Base-by-base conservation (phyloP, 1,140 invertebrate species). In the Araneus ventricosus region DNA sequence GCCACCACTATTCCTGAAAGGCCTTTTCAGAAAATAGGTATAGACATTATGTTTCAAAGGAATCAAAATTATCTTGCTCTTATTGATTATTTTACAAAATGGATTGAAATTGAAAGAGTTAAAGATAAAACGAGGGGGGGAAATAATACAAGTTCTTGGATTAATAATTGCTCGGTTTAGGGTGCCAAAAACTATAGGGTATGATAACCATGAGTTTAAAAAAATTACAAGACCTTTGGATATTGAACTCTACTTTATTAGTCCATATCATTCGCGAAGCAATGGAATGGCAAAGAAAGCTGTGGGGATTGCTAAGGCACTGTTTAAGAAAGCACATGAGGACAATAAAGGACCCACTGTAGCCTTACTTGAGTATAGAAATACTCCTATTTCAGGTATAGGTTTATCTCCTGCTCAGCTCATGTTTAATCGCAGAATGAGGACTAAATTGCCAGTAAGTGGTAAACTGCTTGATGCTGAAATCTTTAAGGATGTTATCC, bases 361-460 rank as follows among this genome's bases (percentile, higher is more conserved):
- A 52, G 88, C n/a, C 14, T n/a, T 91, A 2, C 45, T 91, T 70
- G 89, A 91, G 59, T 91, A 84, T 82, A 80, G 89, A 37, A 91
- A 91, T 34, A 59, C 39, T 59, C 70, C 45, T 17, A 82, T 84
- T 39, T 79, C 88, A 75, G 63, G 63, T 14, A 27, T 75, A 20
- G 41, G 39, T 75, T 75, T 89, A 75, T 75, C 67, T 45, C 63
- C 61, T 75, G 63, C 88, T n/a, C 39, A 75, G 5, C 22, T 75
- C 24, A 37, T 79, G 37, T 89, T 37, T 79, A 39, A 39, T 41
- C 20, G 39, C 14, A 75, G 39, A 79, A 37, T 75, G 30, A 89
- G 41, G n/a, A 79, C 88, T 30, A 89, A 75, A 27, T 30, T 75
- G 4, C 59, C 88, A 4, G 20, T 61, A 61, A 61, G 7, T 61